Evolutionary conservation across 1,140 invertebrate species (phyloP), one percentile per base, ranked within the genome.

Genomic region (Diorhabda sublineata): DNA sequence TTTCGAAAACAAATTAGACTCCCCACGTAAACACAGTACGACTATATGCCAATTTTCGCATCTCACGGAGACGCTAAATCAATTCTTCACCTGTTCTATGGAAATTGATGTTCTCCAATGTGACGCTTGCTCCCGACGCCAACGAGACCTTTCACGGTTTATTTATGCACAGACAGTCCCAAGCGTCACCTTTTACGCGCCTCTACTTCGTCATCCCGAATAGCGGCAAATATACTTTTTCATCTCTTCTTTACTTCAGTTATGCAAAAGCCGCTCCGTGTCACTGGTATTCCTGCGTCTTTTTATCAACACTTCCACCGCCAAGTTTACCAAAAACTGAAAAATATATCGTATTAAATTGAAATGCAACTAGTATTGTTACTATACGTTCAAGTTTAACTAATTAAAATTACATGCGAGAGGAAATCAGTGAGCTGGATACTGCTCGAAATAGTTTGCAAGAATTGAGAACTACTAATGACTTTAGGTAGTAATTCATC

Each of bases 101-200:
- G 68, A 71, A 75, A 73, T 75, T 75, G 74, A 75, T 75, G 72
- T 70, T 66, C 68, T 69, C 58, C 60, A 70, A 4, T n/a, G 47
- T 57, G 59, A 67, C 69, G 61, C 60, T 58, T 58, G 70, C 64
- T 57, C 67, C 64, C 67, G 69, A 66, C 67, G 68, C 62, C n/a
- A 57, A 11, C 64, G 52, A 43, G n/a, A 8, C 45, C 68, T 73
- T 69, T 67, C 68, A 68, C 71, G 70, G 56, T 67, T 75, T 72
- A 75, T 66, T 75, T 75, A 75, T 75, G 74, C 74, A 75, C 68
- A 75, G 74, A 74, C 74, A 74, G 72, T 74, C 70, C 69, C 74
- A 59, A 67, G 70, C 72, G 74, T 75, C 74, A 75, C 72, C 72
- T 75, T 71, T 74, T 70, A 73, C 74, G 72, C 74, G 66, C 69